Base-by-base conservation (phyloP, 2,888 invertebrate species). In the Sinotaia quadrata region DNA sequence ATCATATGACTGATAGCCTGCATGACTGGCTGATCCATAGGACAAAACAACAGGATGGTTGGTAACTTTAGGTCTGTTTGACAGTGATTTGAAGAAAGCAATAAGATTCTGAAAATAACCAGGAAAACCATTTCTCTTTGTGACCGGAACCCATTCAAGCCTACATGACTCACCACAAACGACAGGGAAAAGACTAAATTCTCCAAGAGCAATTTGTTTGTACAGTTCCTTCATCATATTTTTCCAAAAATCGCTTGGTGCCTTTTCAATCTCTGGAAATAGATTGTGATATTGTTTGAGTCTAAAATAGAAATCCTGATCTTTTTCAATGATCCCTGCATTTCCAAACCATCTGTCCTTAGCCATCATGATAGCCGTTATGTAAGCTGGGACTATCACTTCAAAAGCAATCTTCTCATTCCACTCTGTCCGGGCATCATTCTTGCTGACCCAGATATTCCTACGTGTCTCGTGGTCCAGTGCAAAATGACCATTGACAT, bases 401-500 rank as follows among this genome's bases (percentile, higher is more conserved):
- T 57, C 24, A 10, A 15, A 8, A n/a, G 33, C 57, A 27, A 67
- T 36, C 31, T 12, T 24, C 4, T 18, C 49, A 36, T 67, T 67
- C 66, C 66, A 67, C 24, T 44, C 34, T 18, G 47, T 44, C 29
- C 34, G 21, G 10, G 24, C 57, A 27, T 57, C 47, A n/a, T 15
- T n/a, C 41, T 18, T 18, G 4, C 2, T 33, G n/a, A n/a, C 31
- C 58, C 66, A 58, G 24, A 67, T 15, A 33, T 49, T 58, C 24
- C 66, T 27, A 10, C 66, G 37, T 8, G 66, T 49, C 34, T 67
- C 66, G 34, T 67, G 57, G 24, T 67, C 66, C 24, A 67, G 58
- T 31, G 47, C 47, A 67, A 67, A 67, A 15, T 58, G 33, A 12
- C 66, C 66, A 27, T 67, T 67, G 5, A 67, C 58, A 47, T 67